Evolutionary conservation across 1,140 invertebrate genomes (phyloP).

Genomic region (Procambarus virginalis): DNA sequence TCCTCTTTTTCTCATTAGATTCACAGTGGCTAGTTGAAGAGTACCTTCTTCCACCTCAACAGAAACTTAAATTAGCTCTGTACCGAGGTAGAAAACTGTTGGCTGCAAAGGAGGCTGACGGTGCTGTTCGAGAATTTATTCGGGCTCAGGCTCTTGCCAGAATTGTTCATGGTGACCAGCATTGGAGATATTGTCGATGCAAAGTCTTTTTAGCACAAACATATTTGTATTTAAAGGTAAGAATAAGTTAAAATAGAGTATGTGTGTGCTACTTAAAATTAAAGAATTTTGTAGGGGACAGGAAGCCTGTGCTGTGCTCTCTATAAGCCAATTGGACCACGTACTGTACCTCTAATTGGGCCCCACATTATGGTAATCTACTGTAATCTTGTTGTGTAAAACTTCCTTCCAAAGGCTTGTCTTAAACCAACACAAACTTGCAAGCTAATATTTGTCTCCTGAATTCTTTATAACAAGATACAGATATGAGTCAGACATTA

Average conservation of each 20-base stretch:
- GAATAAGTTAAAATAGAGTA: not conserved
- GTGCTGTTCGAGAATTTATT: conserved; percentile 63
- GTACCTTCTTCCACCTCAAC: conserved; percentile 59
- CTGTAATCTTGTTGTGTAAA: too few species aligned
- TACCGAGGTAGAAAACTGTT: conserved; percentile 61
- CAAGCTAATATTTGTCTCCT: too few species aligned
- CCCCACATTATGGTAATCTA: too few species aligned
- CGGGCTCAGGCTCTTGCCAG: conserved; percentile 58
- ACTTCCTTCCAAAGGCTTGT: too few species aligned
- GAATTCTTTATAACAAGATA: too few species aligned
- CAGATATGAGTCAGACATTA: too few species aligned
- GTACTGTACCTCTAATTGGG: too few species aligned
- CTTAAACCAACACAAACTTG: too few species aligned
- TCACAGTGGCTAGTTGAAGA: conserved; percentile 54
- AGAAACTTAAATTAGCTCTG: conserved; percentile 61
- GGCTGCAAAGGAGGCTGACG: conserved; percentile 43
- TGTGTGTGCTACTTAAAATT: too few species aligned
- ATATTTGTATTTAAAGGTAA: conserved; percentile 68
- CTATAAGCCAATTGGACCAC: too few species aligned
- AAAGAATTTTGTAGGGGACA: too few species aligned
- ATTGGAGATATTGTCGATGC: conserved; percentile 65
- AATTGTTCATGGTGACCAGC: conserved; percentile 68
- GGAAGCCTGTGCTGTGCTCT: too few species aligned
- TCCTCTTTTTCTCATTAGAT: conserved; percentile 5
- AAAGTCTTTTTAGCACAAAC: conserved; percentile 62